Conservation (phyloP, 2,113 vertebrate genomes). For the Dipodomys stephensi region DNA sequence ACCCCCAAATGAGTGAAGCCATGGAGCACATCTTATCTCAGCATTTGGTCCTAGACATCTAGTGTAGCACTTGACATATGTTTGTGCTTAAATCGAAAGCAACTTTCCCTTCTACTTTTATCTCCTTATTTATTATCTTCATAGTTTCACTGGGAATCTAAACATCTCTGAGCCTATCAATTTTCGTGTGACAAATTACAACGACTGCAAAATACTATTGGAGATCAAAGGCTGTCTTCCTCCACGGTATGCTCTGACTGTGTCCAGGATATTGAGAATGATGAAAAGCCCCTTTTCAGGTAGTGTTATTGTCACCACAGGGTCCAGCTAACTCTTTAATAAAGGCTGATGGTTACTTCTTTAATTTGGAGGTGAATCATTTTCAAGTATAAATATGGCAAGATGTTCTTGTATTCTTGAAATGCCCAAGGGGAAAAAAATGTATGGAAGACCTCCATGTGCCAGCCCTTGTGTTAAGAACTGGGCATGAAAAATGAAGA, state of each 20-base stretch:
- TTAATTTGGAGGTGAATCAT: background rate
- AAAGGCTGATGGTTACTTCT: background rate
- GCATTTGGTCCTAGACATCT: background rate
- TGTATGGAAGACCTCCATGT: background rate
- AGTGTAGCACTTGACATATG: background rate
- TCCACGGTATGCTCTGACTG: background rate
- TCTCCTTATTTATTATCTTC: background rate
- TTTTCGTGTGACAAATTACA: conserved; percentile 30
- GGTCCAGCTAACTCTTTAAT: background rate
- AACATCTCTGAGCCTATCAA: background rate
- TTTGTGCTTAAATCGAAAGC: conserved; percentile 24
- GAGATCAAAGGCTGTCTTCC: background rate
- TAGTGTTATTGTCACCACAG: background rate
- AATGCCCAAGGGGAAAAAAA: background rate
- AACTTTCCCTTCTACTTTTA: background rate
- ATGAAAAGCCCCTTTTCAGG: background rate
- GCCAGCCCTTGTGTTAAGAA: background rate
- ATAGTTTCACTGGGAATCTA: background rate
- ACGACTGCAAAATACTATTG: background rate
- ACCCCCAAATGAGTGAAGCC: background rate
- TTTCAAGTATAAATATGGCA: conserved; percentile 1
- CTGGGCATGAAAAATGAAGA: background rate
- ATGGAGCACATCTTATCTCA: background rate
- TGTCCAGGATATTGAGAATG: background rate
- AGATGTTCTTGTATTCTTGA: background rate